Conservation (phyloP, 1,140 invertebrate species). For the Physella acuta region DNA sequence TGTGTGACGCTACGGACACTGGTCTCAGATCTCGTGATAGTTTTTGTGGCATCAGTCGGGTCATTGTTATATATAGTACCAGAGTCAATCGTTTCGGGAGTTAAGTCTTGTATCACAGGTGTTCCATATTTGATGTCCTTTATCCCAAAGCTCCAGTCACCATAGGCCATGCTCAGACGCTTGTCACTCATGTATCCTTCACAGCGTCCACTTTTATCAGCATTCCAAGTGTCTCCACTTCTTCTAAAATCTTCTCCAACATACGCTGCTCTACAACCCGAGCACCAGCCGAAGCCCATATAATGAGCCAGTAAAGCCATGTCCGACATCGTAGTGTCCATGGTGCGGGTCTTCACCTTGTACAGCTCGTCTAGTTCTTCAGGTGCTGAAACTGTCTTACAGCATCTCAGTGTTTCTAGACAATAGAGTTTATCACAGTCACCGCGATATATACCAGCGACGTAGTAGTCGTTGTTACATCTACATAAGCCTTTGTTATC, state of each 20-base stretch:
- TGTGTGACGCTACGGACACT: background rate
- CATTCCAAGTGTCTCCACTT: background rate
- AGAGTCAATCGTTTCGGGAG: background rate
- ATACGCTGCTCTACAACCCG: background rate
- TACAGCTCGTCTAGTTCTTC: background rate
- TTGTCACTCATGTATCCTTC: background rate
- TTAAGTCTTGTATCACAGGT: background rate
- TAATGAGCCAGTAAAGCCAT: conserved; percentile 8
- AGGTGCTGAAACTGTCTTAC: background rate
- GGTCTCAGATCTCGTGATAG: background rate
- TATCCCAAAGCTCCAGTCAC: background rate
- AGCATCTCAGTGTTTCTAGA: background rate
- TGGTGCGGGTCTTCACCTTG: background rate
- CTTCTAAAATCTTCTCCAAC: conserved; percentile 10
- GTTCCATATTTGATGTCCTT: conserved; percentile 11
- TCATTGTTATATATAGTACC: background rate
- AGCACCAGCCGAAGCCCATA: conserved; percentile 6
- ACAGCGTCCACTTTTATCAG: background rate
- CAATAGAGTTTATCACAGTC: background rate
- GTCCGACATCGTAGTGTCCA: conserved; percentile 10
- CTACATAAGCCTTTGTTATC: background rate
- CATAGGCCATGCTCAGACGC: background rate
- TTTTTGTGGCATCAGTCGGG: background rate
- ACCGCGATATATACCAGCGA: conserved; percentile 1
- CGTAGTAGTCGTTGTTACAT: background rate